These are phyloP conservation scores for Parapsyche elsis DNA, from an alignment of 1,140 invertebrate species.

Conservation along the genomic window DNA sequence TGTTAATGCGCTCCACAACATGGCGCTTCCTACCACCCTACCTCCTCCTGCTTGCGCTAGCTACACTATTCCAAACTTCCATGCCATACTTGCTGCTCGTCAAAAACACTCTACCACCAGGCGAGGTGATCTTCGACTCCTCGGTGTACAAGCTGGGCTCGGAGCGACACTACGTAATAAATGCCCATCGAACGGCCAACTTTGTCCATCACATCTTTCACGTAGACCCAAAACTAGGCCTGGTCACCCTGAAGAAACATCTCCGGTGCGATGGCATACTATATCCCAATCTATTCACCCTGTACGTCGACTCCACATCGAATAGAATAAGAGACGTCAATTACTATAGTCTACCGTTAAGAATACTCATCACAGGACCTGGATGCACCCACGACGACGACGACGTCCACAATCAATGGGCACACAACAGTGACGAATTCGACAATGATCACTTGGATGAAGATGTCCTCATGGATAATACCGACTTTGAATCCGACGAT, in stretches of 20 bases:
- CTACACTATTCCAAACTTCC: background rate
- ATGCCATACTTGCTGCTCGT: conserved; percentile 77
- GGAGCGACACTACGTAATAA: conserved; percentile 79
- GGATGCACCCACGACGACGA: conserved; percentile 69
- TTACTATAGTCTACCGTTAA: conserved; percentile 83
- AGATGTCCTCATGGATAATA: conserved; percentile 58
- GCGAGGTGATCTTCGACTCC: conserved; percentile 81
- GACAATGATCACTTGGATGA: conserved; percentile 68
- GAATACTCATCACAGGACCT: conserved; percentile 80
- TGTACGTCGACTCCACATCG: conserved; percentile 87
- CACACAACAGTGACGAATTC: conserved; percentile 59
- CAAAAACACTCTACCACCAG: conserved; percentile 74
- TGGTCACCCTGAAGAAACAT: conserved; percentile 76
- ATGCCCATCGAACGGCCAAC: conserved; percentile 80
- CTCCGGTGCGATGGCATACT: conserved; percentile 84
- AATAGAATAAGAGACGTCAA: conserved; percentile 81
- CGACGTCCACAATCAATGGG: conserved; percentile 59
- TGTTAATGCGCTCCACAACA: conserved; percentile 37
- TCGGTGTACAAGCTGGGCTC: conserved; percentile 81
- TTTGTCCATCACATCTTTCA: conserved; percentile 82
- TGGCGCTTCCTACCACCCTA: conserved; percentile 5
- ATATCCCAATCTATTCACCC: conserved; percentile 85
- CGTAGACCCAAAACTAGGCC: conserved; percentile 79
- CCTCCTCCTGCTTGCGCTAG: background rate
- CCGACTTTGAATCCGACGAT: conserved; percentile 62